These are phyloP conservation scores for Oxyruncus cristatus DNA, from an alignment of 2,113 vertebrate species.

Conservation along the genomic window DNA sequence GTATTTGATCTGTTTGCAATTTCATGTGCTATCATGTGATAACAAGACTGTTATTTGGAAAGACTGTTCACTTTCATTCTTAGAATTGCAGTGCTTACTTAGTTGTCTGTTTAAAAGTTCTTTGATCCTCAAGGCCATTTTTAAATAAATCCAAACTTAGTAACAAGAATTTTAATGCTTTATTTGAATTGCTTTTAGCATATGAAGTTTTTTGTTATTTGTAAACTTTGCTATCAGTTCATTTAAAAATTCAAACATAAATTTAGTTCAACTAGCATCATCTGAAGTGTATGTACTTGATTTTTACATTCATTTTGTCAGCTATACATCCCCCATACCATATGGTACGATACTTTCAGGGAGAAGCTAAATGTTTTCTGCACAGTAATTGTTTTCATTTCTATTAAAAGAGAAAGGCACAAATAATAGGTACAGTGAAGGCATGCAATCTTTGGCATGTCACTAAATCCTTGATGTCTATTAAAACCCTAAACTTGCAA, in stretches of 20 bases:
- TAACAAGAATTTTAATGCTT: slow-evolving; percentile 8
- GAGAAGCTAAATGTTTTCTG: slow-evolving; percentile 58
- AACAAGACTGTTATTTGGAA: slow-evolving; percentile 1
- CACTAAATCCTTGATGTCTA: slow-evolving; percentile 75
- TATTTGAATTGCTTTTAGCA: slow-evolving; percentile 6
- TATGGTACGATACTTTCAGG: slow-evolving; percentile 37
- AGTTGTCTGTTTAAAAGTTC: slow-evolving; percentile 1
- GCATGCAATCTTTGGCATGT: slow-evolving; percentile 65
- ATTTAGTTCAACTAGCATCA: slow-evolving; percentile 58
- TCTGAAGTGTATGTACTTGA: slow-evolving; percentile 49
- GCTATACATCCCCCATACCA: slow-evolving; percentile 33
- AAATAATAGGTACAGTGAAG: slow-evolving; percentile 69
- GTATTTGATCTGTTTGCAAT: neutral
- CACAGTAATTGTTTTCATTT: slow-evolving; percentile 75
- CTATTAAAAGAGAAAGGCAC: slow-evolving; percentile 71
- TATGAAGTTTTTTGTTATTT: slow-evolving; percentile 15
- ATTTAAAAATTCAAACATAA: slow-evolving; percentile 43
- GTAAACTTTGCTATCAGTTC: slow-evolving; percentile 36
- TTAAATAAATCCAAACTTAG: neutral
- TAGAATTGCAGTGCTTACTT: neutral
- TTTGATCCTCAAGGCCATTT: slow-evolving; percentile 1
- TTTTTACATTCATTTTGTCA: slow-evolving; percentile 34
- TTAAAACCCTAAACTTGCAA: slow-evolving; percentile 75
- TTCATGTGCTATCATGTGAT: slow-evolving; percentile 45
- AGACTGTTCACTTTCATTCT: neutral